Evolutionary conservation across 2,113 vertebrate species (phyloP).

Genomic region (Coptodon rendalli): DNA sequence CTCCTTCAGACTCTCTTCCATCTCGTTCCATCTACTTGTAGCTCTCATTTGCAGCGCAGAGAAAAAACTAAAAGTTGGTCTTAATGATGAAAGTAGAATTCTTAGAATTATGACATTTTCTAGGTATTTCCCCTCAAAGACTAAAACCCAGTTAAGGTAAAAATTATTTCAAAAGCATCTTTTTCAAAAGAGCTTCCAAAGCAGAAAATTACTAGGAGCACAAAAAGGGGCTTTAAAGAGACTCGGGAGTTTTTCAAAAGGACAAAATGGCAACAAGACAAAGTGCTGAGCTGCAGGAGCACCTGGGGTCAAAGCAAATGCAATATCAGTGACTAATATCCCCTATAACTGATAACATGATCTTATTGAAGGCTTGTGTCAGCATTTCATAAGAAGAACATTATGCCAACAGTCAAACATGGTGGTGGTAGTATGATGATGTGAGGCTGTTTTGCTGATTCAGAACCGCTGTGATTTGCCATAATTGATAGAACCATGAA

Average conservation of each 20-base stretch:
- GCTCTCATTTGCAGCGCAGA: neutral
- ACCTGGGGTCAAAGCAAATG: neutral
- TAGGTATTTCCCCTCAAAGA: neutral
- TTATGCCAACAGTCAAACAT: neutral
- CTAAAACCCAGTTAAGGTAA: neutral
- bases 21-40: conserved; percentile 33
- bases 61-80: neutral
- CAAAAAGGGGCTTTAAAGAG: neutral
- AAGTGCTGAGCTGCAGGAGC: neutral
- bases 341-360: neutral
- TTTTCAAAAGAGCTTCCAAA: neutral
- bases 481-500: neutral
- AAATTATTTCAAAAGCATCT: neutral
- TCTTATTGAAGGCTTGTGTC: neutral
- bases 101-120: neutral
- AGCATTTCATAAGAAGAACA: neutral
- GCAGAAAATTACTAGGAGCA: neutral
- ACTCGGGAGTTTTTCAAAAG: neutral
- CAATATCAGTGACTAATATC: neutral
- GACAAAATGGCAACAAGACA: neutral
- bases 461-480: neutral
- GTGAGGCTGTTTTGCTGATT: neutral
- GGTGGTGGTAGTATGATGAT: neutral
- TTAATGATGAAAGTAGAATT: neutral
- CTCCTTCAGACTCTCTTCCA: conserved; percentile 16